phyloP scores from a whole-genome alignment of 2,113 vertebrate genomes.

The Pampusana beccarii region DNA sequence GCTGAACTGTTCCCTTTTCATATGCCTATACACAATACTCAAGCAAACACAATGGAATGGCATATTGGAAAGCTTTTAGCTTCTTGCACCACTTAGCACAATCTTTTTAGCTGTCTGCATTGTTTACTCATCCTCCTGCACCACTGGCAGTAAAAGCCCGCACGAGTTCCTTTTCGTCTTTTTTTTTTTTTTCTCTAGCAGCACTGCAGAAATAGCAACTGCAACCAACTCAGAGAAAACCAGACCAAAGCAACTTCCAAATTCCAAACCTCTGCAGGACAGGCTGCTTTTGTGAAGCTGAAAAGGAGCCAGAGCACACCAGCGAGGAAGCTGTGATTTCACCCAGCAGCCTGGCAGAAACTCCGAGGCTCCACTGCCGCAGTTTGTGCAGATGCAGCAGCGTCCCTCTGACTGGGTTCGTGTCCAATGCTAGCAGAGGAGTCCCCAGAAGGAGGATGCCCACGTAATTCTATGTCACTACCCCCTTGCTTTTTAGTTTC shows the following conservation, averaged over 20 bases:
- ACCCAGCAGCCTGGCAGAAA: neutral
- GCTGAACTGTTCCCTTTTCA: neutral
- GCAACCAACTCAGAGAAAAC: neutral
- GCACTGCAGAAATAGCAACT: neutral
- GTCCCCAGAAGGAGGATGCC: neutral
- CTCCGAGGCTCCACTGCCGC: constrained; percentile 18
- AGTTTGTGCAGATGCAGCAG: constrained; percentile 18
- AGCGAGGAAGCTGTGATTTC: constrained; percentile 32
- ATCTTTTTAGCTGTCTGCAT: constrained; percentile 36
- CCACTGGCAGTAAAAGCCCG: neutral
- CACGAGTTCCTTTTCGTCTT: neutral
- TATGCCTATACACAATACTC: neutral
- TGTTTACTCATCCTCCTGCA: neutral
- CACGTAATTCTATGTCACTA: neutral
- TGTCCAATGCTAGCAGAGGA: neutral
- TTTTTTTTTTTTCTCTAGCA: neutral
- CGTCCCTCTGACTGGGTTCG: neutral
- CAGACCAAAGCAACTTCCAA: neutral
- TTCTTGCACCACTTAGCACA: neutral
- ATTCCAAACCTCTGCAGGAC: neutral
- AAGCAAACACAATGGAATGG: neutral
- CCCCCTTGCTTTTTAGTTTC: neutral
- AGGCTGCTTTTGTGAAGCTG: constrained; percentile 27
- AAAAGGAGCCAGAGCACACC: constrained; percentile 53
- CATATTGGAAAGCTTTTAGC: neutral